Evolutionary conservation across 2,113 vertebrate genomes (phyloP).

Genomic region (Macquaria australasica): DNA sequence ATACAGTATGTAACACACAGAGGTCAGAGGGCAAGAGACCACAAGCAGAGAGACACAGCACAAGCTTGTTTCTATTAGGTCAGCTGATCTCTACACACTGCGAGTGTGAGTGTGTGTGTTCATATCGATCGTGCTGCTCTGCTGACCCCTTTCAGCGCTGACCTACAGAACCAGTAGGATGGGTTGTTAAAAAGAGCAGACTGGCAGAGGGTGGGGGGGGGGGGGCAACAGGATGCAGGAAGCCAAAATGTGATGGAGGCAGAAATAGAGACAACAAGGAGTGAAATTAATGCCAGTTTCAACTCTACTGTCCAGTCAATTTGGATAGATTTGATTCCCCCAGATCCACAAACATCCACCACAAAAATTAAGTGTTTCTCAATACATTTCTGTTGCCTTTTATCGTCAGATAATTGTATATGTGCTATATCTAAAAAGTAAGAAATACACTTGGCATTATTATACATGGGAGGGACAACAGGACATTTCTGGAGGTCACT

Average conservation of each 20-base stretch:
- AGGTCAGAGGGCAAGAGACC: constrained; percentile 17
- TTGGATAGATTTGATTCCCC: background rate
- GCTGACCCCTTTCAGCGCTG: constrained; percentile 55
- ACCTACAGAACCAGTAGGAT: constrained; percentile 39
- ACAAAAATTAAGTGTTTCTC: background rate
- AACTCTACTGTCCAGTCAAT: background rate
- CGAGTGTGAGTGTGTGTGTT: constrained; percentile 25
- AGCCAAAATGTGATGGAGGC: background rate
- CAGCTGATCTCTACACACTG: constrained; percentile 30
- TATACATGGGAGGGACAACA: background rate
- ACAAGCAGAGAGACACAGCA: constrained; percentile 24
- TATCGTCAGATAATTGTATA: background rate
- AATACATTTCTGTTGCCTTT: background rate
- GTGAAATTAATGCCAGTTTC: background rate
- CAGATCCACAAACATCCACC: background rate
- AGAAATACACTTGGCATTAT: background rate
- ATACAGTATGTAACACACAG: background rate
- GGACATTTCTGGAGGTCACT: rapidly evolving
- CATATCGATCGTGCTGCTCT: constrained; percentile 45
- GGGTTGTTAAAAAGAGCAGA: constrained; percentile 49
- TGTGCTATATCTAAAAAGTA: background rate
- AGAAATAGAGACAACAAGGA: background rate
- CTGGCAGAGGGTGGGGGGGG: constrained; percentile 23
- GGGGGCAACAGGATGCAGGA: background rate
- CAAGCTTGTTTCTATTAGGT: constrained; percentile 34